Evolutionary conservation across 1,140 invertebrate species (phyloP), one percentile per base, ranked within the genome.

Genomic region (Augochlora pura): DNA sequence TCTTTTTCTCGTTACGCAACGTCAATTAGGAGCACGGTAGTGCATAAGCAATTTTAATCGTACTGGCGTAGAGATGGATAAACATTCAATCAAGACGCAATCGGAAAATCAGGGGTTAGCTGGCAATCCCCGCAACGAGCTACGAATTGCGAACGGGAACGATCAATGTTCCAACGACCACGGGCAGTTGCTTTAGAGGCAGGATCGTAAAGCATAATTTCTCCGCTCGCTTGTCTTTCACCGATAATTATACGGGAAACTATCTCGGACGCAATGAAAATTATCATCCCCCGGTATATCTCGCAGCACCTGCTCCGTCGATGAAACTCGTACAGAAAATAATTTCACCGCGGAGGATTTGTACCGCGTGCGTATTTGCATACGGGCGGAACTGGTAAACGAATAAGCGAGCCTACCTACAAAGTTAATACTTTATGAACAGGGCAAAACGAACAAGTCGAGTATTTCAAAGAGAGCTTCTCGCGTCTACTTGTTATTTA

Each of bases 171-270:
- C 52, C 72, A 52, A 52, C 62, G 66, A 80, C 76, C 78, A 76
- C 46, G 25, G 74, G 79, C 60, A 77, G 65, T 81, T 68, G 74
- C 59, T 70, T 49, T 32, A 59, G 76, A 70, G 79, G 69, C 79
- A 77, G 23, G 73, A 46, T 81, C 80, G 54, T 81, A 72, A 81
- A 81, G 62, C 52, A 66, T 78, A 27, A 63, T 64, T 49, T 49
- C 67, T 42, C 60, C 49, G 27, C 74, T 49, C 38, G 72, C 42
- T 75, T 80, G 54, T 80, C 71, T 77, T 75, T 60, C 23, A 67
- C 27, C 25, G 68, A 76, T 81, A 81, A 81, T 81, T 81, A 81
- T 66, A 68, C 25, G 49, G 59, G 46, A 57, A 42, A 59, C 70
- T 42, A 39, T 74, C 69, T 60, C 16, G 68, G 32, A 72, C 46